Evolutionary conservation across 35 echinoderm and acorn worm genomes (phyloP).

Genomic region (Patiria miniata): DNA sequence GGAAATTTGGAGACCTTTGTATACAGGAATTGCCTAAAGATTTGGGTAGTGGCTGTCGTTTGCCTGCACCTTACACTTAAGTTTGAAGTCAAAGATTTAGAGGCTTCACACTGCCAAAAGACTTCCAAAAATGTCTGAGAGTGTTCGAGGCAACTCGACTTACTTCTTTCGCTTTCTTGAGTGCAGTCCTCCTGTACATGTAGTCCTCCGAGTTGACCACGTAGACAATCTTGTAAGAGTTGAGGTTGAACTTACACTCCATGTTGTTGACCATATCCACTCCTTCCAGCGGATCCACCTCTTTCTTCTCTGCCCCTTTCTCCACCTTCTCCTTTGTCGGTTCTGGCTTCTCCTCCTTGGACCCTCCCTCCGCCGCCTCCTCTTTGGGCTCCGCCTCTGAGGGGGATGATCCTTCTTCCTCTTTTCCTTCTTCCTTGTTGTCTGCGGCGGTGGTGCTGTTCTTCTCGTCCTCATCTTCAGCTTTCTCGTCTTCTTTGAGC

Average conservation of each 20-base stretch:
- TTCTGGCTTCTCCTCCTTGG: background rate
- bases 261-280: conserved; percentile 98
- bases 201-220: conserved; percentile 99
- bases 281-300: conserved; percentile 70
- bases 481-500: conserved; percentile 13
- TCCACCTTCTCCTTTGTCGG: conserved; percentile 39
- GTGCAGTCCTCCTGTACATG: conserved; percentile 95
- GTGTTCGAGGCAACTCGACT: background rate
- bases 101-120: too few relatives aligned
- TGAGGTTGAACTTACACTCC: conserved; percentile 99
- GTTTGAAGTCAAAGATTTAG: too few relatives aligned
- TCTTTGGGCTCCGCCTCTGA: conserved; percentile 6
- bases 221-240: conserved; percentile 99
- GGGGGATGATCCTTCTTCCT: background rate
- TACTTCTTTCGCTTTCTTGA: conserved; percentile 96
- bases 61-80: too few relatives aligned
- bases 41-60: too few relatives aligned
- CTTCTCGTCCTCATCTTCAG: conserved; percentile 16
- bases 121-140: too few relatives aligned
- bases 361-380: background rate
- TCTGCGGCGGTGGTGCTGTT: background rate
- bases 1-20: too few relatives aligned
- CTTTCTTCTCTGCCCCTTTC: conserved; percentile 38
- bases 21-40: too few relatives aligned
- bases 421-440: conserved; percentile 26